Evolutionary conservation across 2,888 invertebrate species (phyloP), one percentile per base, ranked within the genome.

Genomic region (Tiphia femorata): DNA sequence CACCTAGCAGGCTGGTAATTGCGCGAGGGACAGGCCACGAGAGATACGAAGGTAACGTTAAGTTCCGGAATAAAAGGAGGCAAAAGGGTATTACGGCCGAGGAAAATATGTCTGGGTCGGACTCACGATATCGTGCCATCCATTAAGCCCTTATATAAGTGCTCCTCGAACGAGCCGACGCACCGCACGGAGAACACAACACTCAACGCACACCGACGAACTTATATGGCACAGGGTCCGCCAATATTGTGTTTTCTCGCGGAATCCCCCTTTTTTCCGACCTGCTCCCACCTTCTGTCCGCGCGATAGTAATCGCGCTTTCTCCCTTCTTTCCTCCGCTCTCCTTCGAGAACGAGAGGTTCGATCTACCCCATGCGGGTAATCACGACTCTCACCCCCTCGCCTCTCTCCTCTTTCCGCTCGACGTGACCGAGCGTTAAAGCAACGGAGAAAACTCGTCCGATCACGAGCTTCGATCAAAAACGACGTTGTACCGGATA

Each of bases 231-330:
- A n/a, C n/a, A n/a, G n/a, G n/a, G n/a, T n/a, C 21, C 7, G 2
- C 37, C 58, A 48, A 66, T 70, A 63, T 68, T 60, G 60, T 58
- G 52, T 64, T 67, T 67, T 57, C 56, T 69, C 53, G 51, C 66
- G 53, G 51, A n/a, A n/a, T n/a, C n/a, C 33, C 33, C 33, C 12
- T 33, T 14, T n/a, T n/a, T 29, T n/a, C 29, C 33, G 33, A n/a
- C n/a, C n/a, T n/a, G n/a, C n/a, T n/a, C n/a, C n/a, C n/a, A n/a
- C n/a, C n/a, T n/a, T n/a, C n/a, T n/a, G n/a, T n/a, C n/a, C n/a
- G n/a, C n/a, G n/a, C n/a, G n/a, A n/a, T n/a, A n/a, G n/a, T n/a
- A n/a, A n/a, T n/a, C n/a, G n/a, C n/a, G n/a, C n/a, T n/a, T n/a
- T n/a, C n/a, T n/a, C n/a, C n/a, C n/a, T n/a, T n/a, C n/a, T n/a